Evolutionary conservation across 2,113 vertebrate genomes (phyloP), one percentile per base, ranked within the genome.

Genomic region (Psophia crepitans): DNA sequence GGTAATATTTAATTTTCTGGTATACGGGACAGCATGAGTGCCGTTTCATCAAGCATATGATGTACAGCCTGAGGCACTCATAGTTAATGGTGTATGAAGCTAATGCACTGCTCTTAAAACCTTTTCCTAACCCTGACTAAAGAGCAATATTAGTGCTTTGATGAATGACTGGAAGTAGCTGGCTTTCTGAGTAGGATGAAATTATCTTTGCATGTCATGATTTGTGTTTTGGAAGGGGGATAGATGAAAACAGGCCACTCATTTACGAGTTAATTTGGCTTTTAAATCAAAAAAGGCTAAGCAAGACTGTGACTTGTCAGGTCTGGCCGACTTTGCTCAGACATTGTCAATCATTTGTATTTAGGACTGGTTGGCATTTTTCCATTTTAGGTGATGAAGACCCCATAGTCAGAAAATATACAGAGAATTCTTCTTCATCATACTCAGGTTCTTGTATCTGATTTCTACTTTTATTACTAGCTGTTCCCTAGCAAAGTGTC

Each of bases 261-360:
- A 44, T 89, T 93, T 92, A 84, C 80, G 92, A 94, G 94, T 78
- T 89, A 61, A 56, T 90, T 90, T 76, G 26, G 15, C 49, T 90
- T 90, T 95, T 54, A 90, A 51, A 75, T 74, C 3, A 54, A 75
- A 89, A 92, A 63, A 71, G 8, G 15, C 32, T 48, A 37, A 90
- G 14, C 22, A 89, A 53, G 49, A 65, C 22, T 63, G 41, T 48
- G 69, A 73, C 7, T 6, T 9, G 28, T 46, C 8, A 6, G 26
- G 24, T 95, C 63, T 35, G 51, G 56, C 17, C 65, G 74, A 1
- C 17, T 78, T 82, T 79, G 32, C 37, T 90, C 27, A 76, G 30
- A 43, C 5, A 7, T 5, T 54, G 57, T 49, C 69, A 78, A 12
- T 78, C 33, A 21, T 73, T 95, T 76, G 30, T 41, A n/a, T 76